Evolutionary conservation across 2,888 invertebrate genomes (phyloP).

Genomic region (Dryococelus australis): DNA sequence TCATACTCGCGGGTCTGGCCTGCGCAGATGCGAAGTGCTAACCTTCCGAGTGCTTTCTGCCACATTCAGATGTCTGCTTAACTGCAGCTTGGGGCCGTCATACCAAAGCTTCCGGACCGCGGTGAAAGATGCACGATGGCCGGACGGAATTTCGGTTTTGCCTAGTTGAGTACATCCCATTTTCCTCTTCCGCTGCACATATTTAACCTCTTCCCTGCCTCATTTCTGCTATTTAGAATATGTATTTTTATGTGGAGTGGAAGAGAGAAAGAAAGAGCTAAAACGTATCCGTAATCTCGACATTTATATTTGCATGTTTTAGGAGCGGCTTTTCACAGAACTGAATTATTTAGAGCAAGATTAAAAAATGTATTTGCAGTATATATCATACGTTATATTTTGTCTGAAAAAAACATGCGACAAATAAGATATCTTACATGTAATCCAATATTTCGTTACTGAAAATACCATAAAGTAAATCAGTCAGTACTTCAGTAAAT

Average conservation of each 20-base stretch:
- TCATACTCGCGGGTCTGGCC: too few relatives aligned
- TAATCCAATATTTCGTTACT: background rate
- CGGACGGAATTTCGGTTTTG: background rate
- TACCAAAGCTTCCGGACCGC: background rate
- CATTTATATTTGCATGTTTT: background rate
- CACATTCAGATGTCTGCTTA: background rate
- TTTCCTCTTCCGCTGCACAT: constrained; percentile 16
- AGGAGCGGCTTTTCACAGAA: background rate
- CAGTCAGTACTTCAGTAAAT: too few relatives aligned
- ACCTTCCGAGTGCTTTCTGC: background rate
- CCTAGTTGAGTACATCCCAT: constrained; percentile 10
- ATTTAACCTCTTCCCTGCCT: constrained; percentile 16
- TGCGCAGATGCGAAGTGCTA: too few relatives aligned
- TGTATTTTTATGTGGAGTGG: background rate
- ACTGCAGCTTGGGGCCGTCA: background rate
- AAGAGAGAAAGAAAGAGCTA: background rate
- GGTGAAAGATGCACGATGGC: constrained; percentile 6
- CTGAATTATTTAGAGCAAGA: background rate
- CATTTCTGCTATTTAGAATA: background rate
- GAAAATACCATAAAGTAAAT: background rate
- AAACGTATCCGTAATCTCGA: constrained; percentile 16
- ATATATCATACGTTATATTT: background rate
- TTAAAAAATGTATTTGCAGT: background rate
- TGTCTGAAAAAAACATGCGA: background rate
- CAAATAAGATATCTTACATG: background rate